These are phyloP conservation scores for Limnephilus lunatus DNA, from an alignment of 2,888 invertebrate species.

Conservation along the genomic window DNA sequence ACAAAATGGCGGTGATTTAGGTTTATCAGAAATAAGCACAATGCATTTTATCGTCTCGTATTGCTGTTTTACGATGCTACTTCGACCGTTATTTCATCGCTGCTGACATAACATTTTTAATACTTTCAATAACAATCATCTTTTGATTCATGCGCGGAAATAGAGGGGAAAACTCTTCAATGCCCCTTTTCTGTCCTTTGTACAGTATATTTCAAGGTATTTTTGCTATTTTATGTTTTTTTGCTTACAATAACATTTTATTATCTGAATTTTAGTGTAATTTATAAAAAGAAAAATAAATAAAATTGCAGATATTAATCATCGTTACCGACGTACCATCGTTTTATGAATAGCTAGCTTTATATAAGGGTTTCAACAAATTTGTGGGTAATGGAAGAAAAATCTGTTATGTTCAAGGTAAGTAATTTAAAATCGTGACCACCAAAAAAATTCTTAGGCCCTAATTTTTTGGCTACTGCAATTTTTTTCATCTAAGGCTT, in stretches of 20 bases:
- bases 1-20: no score
- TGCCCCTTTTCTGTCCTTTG: neutral
- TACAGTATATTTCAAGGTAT: no score
- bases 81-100: no score
- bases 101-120: no score
- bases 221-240: no score
- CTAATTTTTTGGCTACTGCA: neutral
- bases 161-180: neutral
- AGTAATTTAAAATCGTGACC: neutral
- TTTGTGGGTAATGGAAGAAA: neutral
- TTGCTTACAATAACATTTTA: neutral
- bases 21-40: no score
- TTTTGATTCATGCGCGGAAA: neutral
- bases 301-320: neutral
- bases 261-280: neutral
- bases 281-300: neutral
- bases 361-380: neutral
- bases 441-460: neutral
- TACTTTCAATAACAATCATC: neutral
- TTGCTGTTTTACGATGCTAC: no score
- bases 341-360: neutral
- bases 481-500: neutral
- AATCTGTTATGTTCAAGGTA: neutral
- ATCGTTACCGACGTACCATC: neutral
- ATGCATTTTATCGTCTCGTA: no score